Base-by-base conservation (phyloP, 1,140 invertebrate species). In the Drosophila serrata region DNA sequence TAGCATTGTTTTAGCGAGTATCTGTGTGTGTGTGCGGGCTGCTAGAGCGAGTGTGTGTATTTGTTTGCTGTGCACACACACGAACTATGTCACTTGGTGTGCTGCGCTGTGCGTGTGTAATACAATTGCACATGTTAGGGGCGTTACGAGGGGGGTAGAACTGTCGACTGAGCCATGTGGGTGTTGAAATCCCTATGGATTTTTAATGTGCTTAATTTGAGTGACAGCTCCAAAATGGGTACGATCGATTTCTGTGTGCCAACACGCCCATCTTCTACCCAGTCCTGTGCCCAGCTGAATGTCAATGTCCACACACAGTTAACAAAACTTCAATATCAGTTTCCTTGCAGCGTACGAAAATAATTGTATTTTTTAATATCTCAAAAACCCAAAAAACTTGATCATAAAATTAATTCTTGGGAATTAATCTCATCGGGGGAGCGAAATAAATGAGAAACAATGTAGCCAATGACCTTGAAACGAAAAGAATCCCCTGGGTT, bases 191-290 rank as follows among this genome's bases (percentile, higher is more conserved):
- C 75, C 75, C 75, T 78, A 78, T 78, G 75, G 75, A 69, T 69
- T 78, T 77, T 78, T 78, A 78, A 78, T 78, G 75, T 78, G 65
- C 75, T 78, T 78, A 78, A 78, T 78, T 77, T 77, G 75, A 78
- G 75, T 78, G 75, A 78, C 75, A 76, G 74, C 57, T 55, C 63
- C 57, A 77, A 69, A 78, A 78, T 67, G 64, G 75, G 75, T 65
- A 56, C 75, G 74, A 78, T 78, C 75, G 75, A 78, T 78, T 77
- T 78, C 75, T 43, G 40, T 45, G 40, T 39, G 51, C 58, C 55
- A 61, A 75, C 49, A 59, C 53, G 35, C 53, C 51, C 69, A 19
- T 17, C 42, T 15, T 17, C 29, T 19, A n/a, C 33, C 7, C 46
- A 31, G 31, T 53, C 31, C 49, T 22, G 19, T 8, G 7, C 17